phyloP scores from a whole-genome alignment of 2,113 vertebrate genomes.

The Epinephelus moara region DNA sequence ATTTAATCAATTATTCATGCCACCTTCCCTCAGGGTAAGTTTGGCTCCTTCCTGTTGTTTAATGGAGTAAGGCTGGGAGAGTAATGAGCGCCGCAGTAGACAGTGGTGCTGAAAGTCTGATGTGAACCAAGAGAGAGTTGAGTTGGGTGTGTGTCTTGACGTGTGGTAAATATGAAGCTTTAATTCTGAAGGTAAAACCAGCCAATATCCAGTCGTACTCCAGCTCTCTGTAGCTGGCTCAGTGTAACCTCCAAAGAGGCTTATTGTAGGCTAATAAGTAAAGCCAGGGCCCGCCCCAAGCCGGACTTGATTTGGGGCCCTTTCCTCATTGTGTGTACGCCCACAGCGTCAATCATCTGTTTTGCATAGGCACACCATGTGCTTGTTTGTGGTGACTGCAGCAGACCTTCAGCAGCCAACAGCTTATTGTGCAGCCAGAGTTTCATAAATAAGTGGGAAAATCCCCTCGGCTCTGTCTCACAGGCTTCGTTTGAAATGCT shows the following conservation, averaged over 20 bases:
- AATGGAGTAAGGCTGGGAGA: no score
- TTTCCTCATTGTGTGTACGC: background rate
- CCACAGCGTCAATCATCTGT: background rate
- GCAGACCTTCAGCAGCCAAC: no score
- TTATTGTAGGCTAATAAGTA: background rate
- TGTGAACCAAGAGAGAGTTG: no score
- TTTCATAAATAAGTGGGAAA: background rate
- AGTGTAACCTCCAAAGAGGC: background rate
- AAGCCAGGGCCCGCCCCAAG: background rate
- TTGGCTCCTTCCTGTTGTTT: no score
- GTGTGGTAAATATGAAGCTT: no score
- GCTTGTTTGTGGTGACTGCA: background rate
- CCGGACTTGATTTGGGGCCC: background rate
- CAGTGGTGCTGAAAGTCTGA: no score
- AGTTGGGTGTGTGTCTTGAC: no score
- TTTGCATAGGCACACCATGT: background rate
- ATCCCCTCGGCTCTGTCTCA: background rate
- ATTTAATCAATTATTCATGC: no score
- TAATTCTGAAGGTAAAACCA: no score
- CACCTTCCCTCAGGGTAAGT: no score
- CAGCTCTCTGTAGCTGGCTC: background rate
- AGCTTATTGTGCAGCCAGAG: background rate
- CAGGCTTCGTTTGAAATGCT: constrained; percentile 7
- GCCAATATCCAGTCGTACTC: no score
- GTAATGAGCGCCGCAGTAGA: no score